A percentile compares a stretch with the other conserved stretches of the same genome.
Conservation (phyloP, 2,888 invertebrate genomes). For the Drosophila bunnanda region DNA sequence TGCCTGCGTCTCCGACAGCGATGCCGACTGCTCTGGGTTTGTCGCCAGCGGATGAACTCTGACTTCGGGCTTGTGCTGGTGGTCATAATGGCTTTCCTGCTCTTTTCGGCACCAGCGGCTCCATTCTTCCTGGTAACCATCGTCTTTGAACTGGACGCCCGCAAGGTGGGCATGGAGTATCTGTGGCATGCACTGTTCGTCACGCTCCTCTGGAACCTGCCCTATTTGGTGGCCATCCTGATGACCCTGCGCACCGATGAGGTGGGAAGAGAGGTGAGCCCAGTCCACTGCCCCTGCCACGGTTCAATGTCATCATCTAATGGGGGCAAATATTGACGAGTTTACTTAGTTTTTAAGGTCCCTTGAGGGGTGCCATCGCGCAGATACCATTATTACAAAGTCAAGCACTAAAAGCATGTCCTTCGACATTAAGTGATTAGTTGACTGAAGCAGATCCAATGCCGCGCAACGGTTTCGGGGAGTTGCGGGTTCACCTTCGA, state of each 20-base stretch:
- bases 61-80: constrained; percentile 62
- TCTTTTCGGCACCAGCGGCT: constrained; percentile 58
- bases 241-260: constrained; percentile 50
- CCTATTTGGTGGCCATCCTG: constrained; percentile 44
- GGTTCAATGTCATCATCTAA: background rate
- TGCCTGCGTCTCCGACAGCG: constrained; percentile 47
- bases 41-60: constrained; percentile 59
- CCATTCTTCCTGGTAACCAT: constrained; percentile 67
- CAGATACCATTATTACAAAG: background rate
- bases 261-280: constrained; percentile 60
- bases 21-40: constrained; percentile 58
- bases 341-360: background rate
- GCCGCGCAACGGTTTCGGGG: constrained; percentile 24
- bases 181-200: background rate
- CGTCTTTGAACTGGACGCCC: constrained; percentile 43
- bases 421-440: background rate
- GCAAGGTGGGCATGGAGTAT: background rate
- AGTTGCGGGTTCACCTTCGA: constrained; percentile 17
- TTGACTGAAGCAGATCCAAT: constrained; percentile 6
- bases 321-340: constrained; percentile 8
- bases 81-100: constrained; percentile 52
- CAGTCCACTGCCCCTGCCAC: background rate
- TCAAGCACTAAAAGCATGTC: background rate
- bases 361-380: background rate
- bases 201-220: constrained; percentile 54